Evolutionary conservation across 2,797 vertebrate species (phyloP).

Genomic region (Tenualosa ilisha): DNA sequence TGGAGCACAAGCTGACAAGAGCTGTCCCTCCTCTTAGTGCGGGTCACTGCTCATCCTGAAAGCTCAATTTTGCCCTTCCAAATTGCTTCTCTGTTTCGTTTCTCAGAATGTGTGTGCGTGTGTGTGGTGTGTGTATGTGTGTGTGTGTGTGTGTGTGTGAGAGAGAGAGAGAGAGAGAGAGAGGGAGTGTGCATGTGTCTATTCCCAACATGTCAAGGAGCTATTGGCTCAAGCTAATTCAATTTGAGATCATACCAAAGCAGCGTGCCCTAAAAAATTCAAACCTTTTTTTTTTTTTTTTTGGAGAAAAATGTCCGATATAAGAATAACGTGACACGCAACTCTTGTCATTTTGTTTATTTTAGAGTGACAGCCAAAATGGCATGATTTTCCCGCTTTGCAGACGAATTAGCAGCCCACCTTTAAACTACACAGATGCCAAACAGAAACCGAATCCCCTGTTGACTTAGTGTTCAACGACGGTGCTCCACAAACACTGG

Average conservation of each 20-base stretch:
- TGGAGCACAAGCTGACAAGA: neutral
- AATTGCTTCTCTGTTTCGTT: neutral
- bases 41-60: neutral
- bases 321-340: neutral
- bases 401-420: conserved; percentile 39
- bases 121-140: neutral
- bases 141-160: neutral
- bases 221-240: neutral
- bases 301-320: neutral
- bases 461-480: conserved; percentile 68
- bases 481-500: conserved; percentile 68
- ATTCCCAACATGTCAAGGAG: neutral
- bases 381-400: neutral
- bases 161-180: neutral
- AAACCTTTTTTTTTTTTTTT: neutral
- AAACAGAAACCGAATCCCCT: conserved; percentile 60
- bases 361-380: conserved; percentile 1
- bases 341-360: neutral
- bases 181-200: neutral
- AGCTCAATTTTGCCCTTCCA: neutral
- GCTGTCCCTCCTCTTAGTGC: neutral
- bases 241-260: neutral
- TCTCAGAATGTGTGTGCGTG: neutral
- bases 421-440: conserved; percentile 54
- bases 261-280: neutral